Evolutionary conservation across 2,113 vertebrate genomes (phyloP).

Genomic region (Pseudorasbora parva): DNA sequence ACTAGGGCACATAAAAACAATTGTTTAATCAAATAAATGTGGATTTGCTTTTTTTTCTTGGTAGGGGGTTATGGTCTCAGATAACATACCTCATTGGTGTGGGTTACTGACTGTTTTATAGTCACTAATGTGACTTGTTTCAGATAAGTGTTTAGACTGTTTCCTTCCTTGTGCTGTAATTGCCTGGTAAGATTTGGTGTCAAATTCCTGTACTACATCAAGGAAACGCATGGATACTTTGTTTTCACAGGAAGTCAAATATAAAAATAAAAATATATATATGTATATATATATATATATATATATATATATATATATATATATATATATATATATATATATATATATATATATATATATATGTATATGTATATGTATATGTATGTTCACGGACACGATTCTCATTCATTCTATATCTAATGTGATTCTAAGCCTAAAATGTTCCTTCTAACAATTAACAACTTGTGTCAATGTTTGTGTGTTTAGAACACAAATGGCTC

Average conservation of each 20-base stretch:
- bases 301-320: no score
- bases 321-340: no score
- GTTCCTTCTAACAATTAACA: constrained; percentile 13
- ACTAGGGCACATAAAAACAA: background rate
- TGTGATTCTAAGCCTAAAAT: constrained; percentile 17
- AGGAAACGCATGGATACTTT: background rate
- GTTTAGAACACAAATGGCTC: background rate
- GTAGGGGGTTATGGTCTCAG: background rate
- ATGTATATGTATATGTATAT: no score
- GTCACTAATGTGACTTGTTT: constrained; percentile 4
- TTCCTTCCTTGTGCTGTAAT: background rate
- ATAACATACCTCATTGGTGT: background rate
- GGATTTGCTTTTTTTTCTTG: constrained; percentile 1
- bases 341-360: no score
- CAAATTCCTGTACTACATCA: constrained; percentile 6
- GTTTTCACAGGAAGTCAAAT: background rate
- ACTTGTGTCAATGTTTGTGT: background rate
- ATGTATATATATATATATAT: no score
- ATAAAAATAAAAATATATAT: no score
- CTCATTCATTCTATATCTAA: background rate
- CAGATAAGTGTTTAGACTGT: background rate
- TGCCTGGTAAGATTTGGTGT: constrained; percentile 10
- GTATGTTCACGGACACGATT: background rate
- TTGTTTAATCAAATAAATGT: background rate
- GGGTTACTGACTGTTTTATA: background rate